These are phyloP conservation scores for Leptatherina wallacei DNA, from an alignment of 2,797 vertebrate species.

Conservation along the genomic window DNA sequence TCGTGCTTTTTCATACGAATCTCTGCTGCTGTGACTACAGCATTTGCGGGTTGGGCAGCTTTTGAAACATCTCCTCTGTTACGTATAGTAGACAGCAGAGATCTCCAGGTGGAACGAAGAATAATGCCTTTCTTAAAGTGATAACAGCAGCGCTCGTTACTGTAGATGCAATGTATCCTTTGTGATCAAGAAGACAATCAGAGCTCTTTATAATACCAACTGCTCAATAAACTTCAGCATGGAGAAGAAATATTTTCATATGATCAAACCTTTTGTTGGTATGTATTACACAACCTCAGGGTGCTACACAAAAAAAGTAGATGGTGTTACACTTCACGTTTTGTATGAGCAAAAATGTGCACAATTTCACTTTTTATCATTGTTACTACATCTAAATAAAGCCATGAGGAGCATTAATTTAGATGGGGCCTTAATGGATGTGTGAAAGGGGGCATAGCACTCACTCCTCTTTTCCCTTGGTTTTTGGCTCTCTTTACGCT, in stretches of 20 bases:
- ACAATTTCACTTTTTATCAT: neutral
- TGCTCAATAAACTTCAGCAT: neutral
- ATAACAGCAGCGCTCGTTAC: conserved; percentile 3
- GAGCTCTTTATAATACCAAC: too few species aligned
- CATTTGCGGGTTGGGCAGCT: conserved; percentile 5
- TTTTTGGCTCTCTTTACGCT: neutral
- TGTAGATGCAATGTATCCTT: neutral
- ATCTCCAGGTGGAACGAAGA: neutral
- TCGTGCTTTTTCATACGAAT: neutral
- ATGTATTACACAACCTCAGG: neutral
- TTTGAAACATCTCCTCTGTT: neutral
- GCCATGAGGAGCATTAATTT: neutral
- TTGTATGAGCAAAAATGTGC: neutral
- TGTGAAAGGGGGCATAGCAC: neutral
- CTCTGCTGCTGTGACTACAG: conserved; percentile 2
- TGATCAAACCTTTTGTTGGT: neutral
- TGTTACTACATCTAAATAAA: neutral
- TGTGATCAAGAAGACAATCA: neutral
- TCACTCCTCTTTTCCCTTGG: neutral
- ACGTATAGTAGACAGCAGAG: neutral
- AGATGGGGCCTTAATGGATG: neutral
- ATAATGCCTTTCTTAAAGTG: neutral
- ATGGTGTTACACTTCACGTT: neutral
- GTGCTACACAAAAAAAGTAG: neutral
- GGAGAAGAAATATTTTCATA: neutral